Conservation (phyloP, 2,888 invertebrate genomes). For the Diarsia dahlii region DNA sequence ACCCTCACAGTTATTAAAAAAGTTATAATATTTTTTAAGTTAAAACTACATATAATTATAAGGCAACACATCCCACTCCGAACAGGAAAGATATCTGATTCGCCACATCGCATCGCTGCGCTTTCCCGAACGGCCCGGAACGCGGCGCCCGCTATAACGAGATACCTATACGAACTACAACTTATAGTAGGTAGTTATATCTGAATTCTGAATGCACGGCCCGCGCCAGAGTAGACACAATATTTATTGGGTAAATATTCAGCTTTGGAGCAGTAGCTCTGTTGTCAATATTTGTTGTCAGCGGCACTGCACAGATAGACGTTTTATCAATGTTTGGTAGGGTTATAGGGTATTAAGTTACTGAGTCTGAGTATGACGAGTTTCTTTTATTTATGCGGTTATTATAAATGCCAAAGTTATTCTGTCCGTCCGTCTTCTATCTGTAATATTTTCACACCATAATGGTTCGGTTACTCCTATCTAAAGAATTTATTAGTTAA, state of each 20-base stretch:
- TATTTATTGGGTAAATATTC: constrained; percentile 60
- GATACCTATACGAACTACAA: constrained; percentile 35
- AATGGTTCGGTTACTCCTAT: neutral
- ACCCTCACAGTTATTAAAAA: neutral
- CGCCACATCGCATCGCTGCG: constrained; percentile 20
- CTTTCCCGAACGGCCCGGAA: constrained; percentile 24
- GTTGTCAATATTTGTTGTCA: constrained; percentile 55
- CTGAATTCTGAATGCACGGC: constrained; percentile 42
- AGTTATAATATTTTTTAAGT: neutral
- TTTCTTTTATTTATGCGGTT: neutral
- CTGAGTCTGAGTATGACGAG: neutral
- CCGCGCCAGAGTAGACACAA: constrained; percentile 39
- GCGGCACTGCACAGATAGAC: constrained; percentile 32
- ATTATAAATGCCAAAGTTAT: neutral
- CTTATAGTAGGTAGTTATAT: constrained; percentile 20
- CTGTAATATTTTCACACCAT: neutral
- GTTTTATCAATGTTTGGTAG: constrained; percentile 35
- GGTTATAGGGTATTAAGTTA: constrained; percentile 19
- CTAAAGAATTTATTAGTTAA: too few species aligned
- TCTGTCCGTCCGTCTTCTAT: neutral
- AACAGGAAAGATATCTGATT: constrained; percentile 30
- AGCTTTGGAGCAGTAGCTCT: constrained; percentile 57
- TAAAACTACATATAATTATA: neutral
- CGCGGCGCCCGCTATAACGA: constrained; percentile 33
- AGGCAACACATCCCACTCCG: neutral